Base-by-base conservation (phyloP, 1,140 invertebrate species). In the Triops longicaudatus region DNA sequence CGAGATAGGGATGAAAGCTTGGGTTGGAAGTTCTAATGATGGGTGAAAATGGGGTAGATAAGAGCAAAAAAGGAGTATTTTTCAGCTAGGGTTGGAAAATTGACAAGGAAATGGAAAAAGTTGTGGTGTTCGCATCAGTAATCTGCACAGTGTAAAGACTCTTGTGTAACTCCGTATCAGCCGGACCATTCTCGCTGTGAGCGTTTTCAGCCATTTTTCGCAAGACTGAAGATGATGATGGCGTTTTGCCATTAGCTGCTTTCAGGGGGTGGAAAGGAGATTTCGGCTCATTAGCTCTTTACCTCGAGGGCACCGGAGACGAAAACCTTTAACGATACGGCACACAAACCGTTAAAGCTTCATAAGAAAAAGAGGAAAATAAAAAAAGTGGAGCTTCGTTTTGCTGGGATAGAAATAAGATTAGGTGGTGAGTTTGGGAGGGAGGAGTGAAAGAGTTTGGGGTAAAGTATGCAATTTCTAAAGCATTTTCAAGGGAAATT, bases 171-270 rank as follows among this genome's bases (percentile, higher is more conserved):
- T 22, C 17, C 50, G 14, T 63, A 63, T 63, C 50, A n/a, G 50
- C n/a, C 50, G 14, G 3, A n/a, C n/a, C 50, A n/a, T 63, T 22
- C 50, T n/a, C 50, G 14, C 31, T 37, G 31, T 37, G 31, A 37
- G 31, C 31, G 31, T 22, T 22, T 63, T 5, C 50, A 22, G 14
- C 50, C 50, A 63, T 14, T 63, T 0, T 63, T 17, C 50, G 50
- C 17, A 10, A 63, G 50, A 63, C 17, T 63, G 50, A 14, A 63
- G 50, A 63, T 63, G n/a, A 63, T 63, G 50, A 63, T 63, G 50
- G 50, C 27, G 73, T 77, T 77, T 77, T 77, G 14, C 71, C 76
- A 26, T 73, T 72, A 42, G 43, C 42, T 50, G 31, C 44, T 50
- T 42, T 26, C 31, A 37, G 31, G 76, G 43, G 71, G n/a, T n/a